Evolutionary conservation across 64 coral and sea anemone genomes (phyloP).

Genomic region (Catalaphyllia jardinei): DNA sequence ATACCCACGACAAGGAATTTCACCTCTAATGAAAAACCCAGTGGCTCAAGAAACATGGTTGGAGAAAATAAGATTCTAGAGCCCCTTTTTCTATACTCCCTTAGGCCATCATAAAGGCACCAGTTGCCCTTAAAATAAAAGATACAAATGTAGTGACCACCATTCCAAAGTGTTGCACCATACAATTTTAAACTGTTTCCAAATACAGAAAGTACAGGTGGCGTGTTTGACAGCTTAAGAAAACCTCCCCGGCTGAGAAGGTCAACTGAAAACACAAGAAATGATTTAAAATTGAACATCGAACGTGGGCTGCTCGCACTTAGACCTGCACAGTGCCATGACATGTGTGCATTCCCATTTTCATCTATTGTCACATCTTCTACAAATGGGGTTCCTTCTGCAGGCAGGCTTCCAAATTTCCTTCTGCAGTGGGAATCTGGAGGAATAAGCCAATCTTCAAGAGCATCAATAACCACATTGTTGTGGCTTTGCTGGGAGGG

Average conservation of each 20-base stretch:
- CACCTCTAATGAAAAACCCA: slow-evolving; percentile 8
- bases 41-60: slow-evolving; percentile 60
- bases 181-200: not conserved
- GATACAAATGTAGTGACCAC: slow-evolving; percentile 72
- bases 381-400: not conserved
- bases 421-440: too few species aligned
- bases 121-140: slow-evolving; percentile 44
- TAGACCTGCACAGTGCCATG: slow-evolving; percentile 40
- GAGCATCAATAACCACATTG: not conserved
- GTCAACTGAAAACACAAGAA: slow-evolving; percentile 77
- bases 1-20: too few species aligned
- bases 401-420: too few species aligned
- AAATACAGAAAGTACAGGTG: slow-evolving; percentile 4
- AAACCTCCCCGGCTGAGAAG: slow-evolving; percentile 42
- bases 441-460: slow-evolving; percentile 39
- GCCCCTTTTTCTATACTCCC: slow-evolving; percentile 36
- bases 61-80: slow-evolving; percentile 52
- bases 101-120: slow-evolving; percentile 69
- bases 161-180: too few species aligned
- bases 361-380: slow-evolving; percentile 22
- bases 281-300: slow-evolving; percentile 51
- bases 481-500: too few species aligned
- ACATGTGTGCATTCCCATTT: not conserved
- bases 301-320: not conserved
- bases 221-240: slow-evolving; percentile 15